Evolutionary conservation across 2,888 invertebrate genomes (phyloP), one percentile per base, ranked within the genome.

Genomic region (Prosopocoilus inquinatus): DNA sequence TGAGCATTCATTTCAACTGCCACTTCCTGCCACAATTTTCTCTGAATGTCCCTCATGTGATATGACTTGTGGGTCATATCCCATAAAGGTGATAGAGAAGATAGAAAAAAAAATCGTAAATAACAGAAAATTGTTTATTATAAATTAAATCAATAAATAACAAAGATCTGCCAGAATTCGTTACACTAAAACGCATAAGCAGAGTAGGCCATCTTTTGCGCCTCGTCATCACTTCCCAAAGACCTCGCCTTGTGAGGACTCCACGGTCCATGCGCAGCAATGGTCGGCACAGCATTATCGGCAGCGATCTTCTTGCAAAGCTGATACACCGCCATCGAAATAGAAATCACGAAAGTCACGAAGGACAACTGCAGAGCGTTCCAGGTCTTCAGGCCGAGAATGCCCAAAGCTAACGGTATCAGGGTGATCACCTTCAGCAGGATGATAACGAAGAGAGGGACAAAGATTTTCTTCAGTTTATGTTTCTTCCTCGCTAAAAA

Each of bases 331-430:
- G 91, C 91, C 77, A 92, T 80, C 59, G 88, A 90, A 64, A 91
- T 86, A 68, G 91, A 89, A 20, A 91, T 87, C 67, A 91, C 85
- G 80, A 92, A 92, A 41, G 91, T 90, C 83, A 91, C 87, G 85
- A 91, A 91, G 13, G 90, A 90, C 69, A 92, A 82, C 72, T 91
- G 91, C 65, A 91, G 84, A 3, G 91, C 91, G 75, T 92, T 91
- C 88, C 90, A 91, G 45, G 92, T 90, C 79, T 91, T 92, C 73
- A 92, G 81, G 70, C 91, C 91, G 62, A 91, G 83, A 60, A 91
- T 86, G 70, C 91, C 92, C 72, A 92, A 86, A 47, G 91, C 91
- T 75, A 92, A 80, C 16, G 92, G 92, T 60, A 92, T 89, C 65
- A 91, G 81, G 57, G 91, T 91, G 82, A 91, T 89, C 39, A 91